Conservation (phyloP, 2,113 vertebrate genomes). For the Sakesphorus luctuosus region DNA sequence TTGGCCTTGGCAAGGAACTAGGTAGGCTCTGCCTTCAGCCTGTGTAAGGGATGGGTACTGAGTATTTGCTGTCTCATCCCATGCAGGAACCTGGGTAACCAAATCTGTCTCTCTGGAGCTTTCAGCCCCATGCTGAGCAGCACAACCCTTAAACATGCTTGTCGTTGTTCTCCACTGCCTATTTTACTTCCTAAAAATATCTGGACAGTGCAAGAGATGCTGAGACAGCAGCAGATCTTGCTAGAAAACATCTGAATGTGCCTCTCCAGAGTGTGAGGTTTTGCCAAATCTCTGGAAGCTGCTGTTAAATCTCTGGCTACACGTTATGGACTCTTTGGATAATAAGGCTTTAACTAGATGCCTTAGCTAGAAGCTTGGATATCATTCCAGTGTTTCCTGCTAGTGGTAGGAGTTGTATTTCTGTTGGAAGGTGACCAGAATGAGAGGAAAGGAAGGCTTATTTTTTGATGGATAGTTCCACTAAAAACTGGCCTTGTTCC, state of each 20-base stretch:
- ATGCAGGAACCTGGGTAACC: neutral
- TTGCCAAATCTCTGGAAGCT: conserved; percentile 48
- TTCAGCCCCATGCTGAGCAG: neutral
- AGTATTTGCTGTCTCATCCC: neutral
- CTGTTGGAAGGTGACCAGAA: conserved; percentile 28
- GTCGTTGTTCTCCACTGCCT: neutral
- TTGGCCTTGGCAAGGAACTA: neutral
- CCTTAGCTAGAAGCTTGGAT: conserved; percentile 38
- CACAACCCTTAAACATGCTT: neutral
- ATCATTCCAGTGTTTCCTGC: conserved; percentile 31
- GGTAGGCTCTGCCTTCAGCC: neutral
- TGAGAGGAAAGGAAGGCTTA: neutral
- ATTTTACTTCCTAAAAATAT: neutral
- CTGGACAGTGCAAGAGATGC: neutral
- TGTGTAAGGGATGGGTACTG: neutral
- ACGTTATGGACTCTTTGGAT: conserved; percentile 10
- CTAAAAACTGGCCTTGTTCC: neutral
- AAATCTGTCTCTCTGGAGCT: neutral
- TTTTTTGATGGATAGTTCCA: neutral
- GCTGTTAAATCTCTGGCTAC: conserved; percentile 34
- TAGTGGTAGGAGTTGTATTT: conserved; percentile 49
- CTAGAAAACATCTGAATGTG: neutral
- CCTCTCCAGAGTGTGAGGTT: neutral
- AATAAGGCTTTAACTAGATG: conserved; percentile 24
- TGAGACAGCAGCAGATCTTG: neutral